phyloP scores from a whole-genome alignment of 2,888 invertebrate genomes.

The Drosophila tanythrix region DNA sequence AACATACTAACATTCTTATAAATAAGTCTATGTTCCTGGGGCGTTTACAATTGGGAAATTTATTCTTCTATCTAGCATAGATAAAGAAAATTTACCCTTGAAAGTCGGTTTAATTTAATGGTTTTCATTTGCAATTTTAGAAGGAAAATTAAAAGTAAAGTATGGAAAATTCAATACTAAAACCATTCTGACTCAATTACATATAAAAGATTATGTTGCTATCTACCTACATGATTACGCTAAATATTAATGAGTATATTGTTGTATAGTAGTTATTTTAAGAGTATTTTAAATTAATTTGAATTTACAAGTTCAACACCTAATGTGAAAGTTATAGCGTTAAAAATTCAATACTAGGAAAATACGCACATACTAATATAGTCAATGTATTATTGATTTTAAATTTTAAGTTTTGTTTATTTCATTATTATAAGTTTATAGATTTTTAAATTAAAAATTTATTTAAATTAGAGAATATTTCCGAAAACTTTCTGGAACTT shows the following conservation, averaged over 20 bases:
- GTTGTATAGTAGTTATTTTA: no score
- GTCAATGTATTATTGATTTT: neutral
- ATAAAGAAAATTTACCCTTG: slow-evolving; percentile 34
- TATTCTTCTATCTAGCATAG: slow-evolving; percentile 8
- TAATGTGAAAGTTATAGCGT: no score
- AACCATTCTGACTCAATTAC: neutral
- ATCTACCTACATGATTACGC: neutral
- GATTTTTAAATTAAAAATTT: neutral
- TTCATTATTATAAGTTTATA: neutral
- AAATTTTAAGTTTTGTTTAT: neutral
- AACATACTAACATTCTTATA: neutral
- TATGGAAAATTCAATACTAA: no score
- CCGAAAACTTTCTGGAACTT: neutral
- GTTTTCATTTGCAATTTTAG: slow-evolving; percentile 24
- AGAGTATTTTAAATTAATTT: neutral
- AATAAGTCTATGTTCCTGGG: neutral
- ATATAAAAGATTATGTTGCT: no score
- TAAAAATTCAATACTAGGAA: no score
- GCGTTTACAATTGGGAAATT: neutral
- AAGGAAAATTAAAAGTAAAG: neutral
- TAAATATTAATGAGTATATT: no score
- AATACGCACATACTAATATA: no score
- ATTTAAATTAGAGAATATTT: neutral
- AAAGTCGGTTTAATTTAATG: slow-evolving; percentile 21
- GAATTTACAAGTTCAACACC: neutral